Conservation (phyloP, 2,113 vertebrate species). For the Strix uralensis region DNA sequence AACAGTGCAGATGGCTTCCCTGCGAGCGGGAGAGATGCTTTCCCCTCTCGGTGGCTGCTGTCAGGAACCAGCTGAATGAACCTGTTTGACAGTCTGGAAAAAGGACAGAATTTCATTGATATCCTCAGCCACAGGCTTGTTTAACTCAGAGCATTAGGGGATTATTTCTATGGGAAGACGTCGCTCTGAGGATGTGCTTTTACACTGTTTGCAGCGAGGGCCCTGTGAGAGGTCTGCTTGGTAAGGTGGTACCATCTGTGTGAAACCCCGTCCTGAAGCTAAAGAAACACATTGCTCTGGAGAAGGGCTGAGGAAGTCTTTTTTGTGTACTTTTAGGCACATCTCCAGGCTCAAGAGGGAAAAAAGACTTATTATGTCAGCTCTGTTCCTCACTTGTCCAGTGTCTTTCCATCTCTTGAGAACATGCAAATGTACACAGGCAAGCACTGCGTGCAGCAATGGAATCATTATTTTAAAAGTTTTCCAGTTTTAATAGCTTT, state of each 20-base stretch:
- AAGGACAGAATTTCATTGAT: neutral
- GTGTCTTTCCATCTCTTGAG: neutral
- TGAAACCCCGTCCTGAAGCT: neutral
- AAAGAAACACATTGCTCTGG: neutral
- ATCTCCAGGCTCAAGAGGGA: neutral
- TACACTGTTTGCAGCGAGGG: neutral
- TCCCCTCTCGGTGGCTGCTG: neutral
- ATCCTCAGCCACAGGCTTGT: neutral
- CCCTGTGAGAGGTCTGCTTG: accelerated
- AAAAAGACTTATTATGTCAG: neutral
- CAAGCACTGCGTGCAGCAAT: accelerated
- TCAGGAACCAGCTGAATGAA: neutral
- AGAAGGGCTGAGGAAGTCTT: neutral
- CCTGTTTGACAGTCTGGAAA: neutral
- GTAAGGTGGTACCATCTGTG: neutral
- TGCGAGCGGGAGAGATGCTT: neutral
- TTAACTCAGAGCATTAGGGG: neutral
- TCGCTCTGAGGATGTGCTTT: neutral
- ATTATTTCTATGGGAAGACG: neutral
- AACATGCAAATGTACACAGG: accelerated
- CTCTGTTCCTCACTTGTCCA: neutral
- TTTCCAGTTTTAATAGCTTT: neutral
- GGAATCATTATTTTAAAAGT: neutral
- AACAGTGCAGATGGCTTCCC: neutral
- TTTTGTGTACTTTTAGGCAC: neutral